Conservation (phyloP, 2,888 invertebrate species). For the Drosophila mayaguana region DNA sequence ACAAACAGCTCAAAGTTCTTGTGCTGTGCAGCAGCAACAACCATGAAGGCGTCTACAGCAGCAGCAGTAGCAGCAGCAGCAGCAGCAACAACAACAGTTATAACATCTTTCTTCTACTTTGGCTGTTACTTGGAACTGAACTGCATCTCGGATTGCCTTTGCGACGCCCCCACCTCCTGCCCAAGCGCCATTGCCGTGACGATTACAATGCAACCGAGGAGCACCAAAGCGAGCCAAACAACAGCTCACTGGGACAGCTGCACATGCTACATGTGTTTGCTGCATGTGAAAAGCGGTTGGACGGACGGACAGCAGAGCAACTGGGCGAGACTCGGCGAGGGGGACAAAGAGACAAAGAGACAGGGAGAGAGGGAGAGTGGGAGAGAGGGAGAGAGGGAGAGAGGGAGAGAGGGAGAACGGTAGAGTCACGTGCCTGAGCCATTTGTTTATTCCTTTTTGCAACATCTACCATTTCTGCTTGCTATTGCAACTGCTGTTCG, state of each 20-base stretch:
- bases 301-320: not conserved
- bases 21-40: constrained; percentile 33
- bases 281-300: not conserved
- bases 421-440: constrained; percentile 62
- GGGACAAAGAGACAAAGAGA: not conserved
- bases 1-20: constrained; percentile 78
- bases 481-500: constrained; percentile 23
- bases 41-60: constrained; percentile 22
- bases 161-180: constrained; percentile 2
- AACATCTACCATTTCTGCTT: constrained; percentile 37
- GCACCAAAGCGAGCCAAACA: constrained; percentile 31
- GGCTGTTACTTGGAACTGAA: constrained; percentile 33
- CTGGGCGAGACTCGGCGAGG: not conserved
- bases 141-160: constrained; percentile 25
- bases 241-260: constrained; percentile 33
- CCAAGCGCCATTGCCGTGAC: constrained; percentile 31
- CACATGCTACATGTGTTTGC: not conserved
- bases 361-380: not conserved
- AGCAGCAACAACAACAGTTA: constrained; percentile 22
- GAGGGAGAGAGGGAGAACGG: not conserved
- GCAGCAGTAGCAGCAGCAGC: constrained; percentile 18
- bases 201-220: constrained; percentile 52
- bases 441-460: constrained; percentile 66
- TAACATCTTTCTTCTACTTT: constrained; percentile 29
- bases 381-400: constrained; percentile 1